Evolutionary conservation across 2,888 invertebrate species (phyloP).

Genomic region (Arctia plantaginis): DNA sequence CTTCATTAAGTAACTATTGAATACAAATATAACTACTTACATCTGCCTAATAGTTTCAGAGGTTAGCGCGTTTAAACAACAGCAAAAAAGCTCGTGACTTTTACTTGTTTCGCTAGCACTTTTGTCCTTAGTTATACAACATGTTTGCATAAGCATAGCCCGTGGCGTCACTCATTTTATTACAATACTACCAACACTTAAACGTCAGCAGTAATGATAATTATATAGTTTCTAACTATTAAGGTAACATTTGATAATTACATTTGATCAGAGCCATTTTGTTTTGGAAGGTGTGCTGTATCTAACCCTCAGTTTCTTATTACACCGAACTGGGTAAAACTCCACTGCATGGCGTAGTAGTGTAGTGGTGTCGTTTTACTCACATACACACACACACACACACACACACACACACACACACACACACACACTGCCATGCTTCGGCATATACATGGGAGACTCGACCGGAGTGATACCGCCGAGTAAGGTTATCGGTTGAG

Average conservation of each 20-base stretch:
- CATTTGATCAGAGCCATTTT: background rate
- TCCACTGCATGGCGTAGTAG: too few species aligned
- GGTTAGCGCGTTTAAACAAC: background rate
- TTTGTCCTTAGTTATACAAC: constrained; percentile 26
- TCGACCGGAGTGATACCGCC: too few species aligned
- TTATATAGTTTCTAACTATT: background rate
- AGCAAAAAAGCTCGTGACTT: background rate
- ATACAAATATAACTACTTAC: too few species aligned
- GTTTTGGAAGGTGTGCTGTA: background rate
- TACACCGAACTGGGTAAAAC: background rate
- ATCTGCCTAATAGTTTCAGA: too few species aligned
- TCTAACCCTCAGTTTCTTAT: background rate
- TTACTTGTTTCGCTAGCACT: constrained; percentile 20
- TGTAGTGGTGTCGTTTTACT: too few species aligned
- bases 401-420: too few species aligned
- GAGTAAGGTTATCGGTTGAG: too few species aligned
- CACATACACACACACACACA: too few species aligned
- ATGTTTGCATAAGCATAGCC: constrained; percentile 35
- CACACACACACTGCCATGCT: too few species aligned
- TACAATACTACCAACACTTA: constrained; percentile 28
- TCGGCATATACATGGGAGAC: too few species aligned
- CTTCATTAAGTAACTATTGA: too few species aligned
- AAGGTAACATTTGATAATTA: background rate
- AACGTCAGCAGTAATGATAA: constrained; percentile 50
- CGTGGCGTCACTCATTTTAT: constrained; percentile 31